A percentile compares a stretch with the other conserved stretches of the same genome.
These are phyloP conservation scores for Zootermopsis nevadensis DNA, from an alignment of 2,888 invertebrate genomes.

Conservation along the genomic window DNA sequence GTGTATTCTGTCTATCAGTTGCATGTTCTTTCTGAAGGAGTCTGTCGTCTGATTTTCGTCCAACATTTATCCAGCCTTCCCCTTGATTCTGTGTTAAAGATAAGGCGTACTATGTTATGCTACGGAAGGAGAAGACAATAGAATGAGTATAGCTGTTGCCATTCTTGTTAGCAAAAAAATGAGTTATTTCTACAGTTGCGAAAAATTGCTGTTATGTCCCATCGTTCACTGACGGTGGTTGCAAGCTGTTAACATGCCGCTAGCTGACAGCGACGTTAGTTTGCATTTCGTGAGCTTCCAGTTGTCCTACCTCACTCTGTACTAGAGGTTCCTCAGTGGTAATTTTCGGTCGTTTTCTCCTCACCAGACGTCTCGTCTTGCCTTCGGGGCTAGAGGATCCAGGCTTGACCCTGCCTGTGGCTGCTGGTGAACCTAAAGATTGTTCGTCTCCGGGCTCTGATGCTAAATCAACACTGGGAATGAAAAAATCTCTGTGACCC, in stretches of 20 bases:
- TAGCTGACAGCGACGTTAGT: neutral
- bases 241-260: neutral
- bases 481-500: neutral
- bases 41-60: too few species aligned
- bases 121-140: neutral
- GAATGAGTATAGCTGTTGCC: neutral
- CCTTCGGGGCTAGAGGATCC: neutral
- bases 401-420: neutral
- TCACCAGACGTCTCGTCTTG: conserved; percentile 43
- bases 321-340: neutral
- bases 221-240: neutral
- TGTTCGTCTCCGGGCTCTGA: neutral
- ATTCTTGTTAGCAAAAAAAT: neutral
- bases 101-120: conserved; percentile 10
- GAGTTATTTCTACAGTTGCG: neutral
- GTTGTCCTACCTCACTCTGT: conserved; percentile 25
- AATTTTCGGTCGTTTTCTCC: conserved; percentile 39
- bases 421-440: conserved; percentile 22
- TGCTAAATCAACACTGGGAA: conserved; percentile 26
- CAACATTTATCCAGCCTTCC: neutral
- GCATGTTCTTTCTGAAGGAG: too few species aligned
- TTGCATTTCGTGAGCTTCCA: neutral
- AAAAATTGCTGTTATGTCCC: neutral
- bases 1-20: too few species aligned
- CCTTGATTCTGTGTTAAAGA: conserved; percentile 9